These are phyloP conservation scores for Larimichthys polyactis DNA, from an alignment of 2,113 vertebrate species.

Conservation along the genomic window DNA sequence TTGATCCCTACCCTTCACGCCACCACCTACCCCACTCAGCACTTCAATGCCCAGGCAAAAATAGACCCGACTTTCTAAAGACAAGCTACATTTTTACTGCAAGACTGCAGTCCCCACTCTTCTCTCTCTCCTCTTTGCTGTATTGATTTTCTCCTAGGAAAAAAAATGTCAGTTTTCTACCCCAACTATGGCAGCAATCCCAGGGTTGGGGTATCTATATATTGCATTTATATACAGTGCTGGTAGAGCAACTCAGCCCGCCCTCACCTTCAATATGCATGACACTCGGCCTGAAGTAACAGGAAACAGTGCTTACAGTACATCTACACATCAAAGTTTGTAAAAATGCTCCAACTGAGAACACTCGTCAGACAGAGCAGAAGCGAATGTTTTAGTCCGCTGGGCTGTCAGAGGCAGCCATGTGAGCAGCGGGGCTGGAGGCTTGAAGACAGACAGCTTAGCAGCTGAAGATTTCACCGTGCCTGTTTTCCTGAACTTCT, in stretches of 20 bases:
- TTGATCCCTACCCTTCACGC: slow-evolving; percentile 73
- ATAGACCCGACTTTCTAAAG: slow-evolving; percentile 80
- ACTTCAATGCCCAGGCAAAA: slow-evolving; percentile 76
- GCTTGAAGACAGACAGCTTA: slow-evolving; percentile 75
- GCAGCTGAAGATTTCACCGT: slow-evolving; percentile 68
- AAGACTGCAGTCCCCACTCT: slow-evolving; percentile 67
- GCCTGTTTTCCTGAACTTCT: slow-evolving; percentile 67
- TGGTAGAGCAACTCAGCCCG: slow-evolving; percentile 48
- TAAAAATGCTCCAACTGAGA: slow-evolving; percentile 65
- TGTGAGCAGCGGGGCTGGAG: slow-evolving; percentile 70
- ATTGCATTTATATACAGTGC: slow-evolving; percentile 57
- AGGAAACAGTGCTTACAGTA: slow-evolving; percentile 65
- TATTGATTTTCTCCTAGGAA: slow-evolving; percentile 81
- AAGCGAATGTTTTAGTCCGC: slow-evolving; percentile 68
- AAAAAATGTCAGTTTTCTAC: slow-evolving; percentile 54
- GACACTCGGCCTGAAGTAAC: slow-evolving; percentile 60
- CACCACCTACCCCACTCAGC: slow-evolving; percentile 69
- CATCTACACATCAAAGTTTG: slow-evolving; percentile 75
- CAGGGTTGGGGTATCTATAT: slow-evolving; percentile 62
- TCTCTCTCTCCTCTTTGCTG: slow-evolving; percentile 58
- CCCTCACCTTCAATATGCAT: slow-evolving; percentile 54
- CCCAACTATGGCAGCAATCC: slow-evolving; percentile 59
- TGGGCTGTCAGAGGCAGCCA: slow-evolving; percentile 73
- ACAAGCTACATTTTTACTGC: slow-evolving; percentile 72
- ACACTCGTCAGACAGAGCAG: slow-evolving; percentile 64